Evolutionary conservation across 92 coral and sea anemone genomes (phyloP).

Genomic region (Hydrozoanthus gracilis): DNA sequence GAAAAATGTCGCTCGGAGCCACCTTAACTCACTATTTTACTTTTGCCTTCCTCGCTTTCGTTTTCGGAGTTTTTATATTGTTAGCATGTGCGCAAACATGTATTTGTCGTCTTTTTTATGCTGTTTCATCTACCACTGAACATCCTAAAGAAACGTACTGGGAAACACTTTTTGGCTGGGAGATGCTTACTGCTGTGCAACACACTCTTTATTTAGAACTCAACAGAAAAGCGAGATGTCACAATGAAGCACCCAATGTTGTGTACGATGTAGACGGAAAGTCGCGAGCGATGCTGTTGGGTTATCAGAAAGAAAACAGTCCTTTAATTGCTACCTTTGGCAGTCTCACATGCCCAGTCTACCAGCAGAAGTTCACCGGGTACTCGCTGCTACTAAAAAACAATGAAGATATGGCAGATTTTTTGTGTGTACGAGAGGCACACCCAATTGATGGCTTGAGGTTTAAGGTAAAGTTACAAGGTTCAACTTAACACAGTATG

Average conservation of each 20-base stretch:
- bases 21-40: neutral
- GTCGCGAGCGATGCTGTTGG: conserved; percentile 36
- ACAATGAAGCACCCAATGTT: conserved; percentile 29
- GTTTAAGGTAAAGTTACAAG: neutral
- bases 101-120: neutral
- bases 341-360: too few species aligned
- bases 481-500: neutral
- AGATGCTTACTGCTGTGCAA: conserved; percentile 49
- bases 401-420: too few species aligned
- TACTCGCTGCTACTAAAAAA: too few species aligned
- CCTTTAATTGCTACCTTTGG: conserved; percentile 11
- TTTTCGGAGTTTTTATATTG: too few species aligned
- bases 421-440: too few species aligned
- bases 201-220: conserved; percentile 39
- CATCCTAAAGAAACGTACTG: conserved; percentile 19
- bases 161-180: conserved; percentile 55
- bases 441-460: neutral
- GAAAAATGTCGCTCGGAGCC: neutral
- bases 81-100: neutral
- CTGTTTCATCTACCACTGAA: neutral
- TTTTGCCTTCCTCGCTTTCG: neutral
- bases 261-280: too few species aligned
- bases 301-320: conserved; percentile 15
- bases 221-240: conserved; percentile 27
- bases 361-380: too few species aligned